Percentiles rank a stretch among this genome's conserved stretches.
Conservation (phyloP, 2,113 vertebrate species). For the Anser brachyrhynchus region DNA sequence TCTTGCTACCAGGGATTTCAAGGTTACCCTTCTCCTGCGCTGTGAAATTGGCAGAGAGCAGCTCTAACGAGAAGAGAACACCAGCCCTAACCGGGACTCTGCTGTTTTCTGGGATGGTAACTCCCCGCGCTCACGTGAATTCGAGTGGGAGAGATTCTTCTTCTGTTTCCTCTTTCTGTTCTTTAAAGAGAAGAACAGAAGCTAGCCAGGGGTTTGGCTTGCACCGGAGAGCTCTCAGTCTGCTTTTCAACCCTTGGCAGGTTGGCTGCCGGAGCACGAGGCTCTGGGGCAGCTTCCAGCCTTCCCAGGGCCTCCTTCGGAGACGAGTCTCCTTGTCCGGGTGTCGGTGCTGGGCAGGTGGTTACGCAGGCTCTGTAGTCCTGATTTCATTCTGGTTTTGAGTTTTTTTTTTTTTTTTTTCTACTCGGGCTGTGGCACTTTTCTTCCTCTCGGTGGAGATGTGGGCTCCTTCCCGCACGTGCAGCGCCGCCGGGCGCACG, state of each 20-base stretch:
- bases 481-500: neutral
- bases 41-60: no score
- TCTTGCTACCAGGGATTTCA: neutral
- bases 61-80: neutral
- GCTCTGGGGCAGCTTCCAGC: neutral
- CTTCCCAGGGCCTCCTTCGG: neutral
- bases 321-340: neutral
- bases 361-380: neutral
- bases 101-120: neutral
- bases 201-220: neutral
- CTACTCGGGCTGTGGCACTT: neutral
- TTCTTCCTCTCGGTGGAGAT: neutral
- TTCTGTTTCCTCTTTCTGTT: neutral
- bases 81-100: neutral
- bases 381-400: neutral
- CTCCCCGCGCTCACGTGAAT: neutral
- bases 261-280: neutral
- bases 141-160: neutral
- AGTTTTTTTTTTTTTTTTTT: no score
- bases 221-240: neutral
- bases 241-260: neutral
- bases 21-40: neutral
- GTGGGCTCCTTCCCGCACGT: neutral
- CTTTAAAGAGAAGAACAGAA: neutral
- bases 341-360: neutral